Conservation (phyloP, 2,888 invertebrate species). For the Malthinus flaveolus region DNA sequence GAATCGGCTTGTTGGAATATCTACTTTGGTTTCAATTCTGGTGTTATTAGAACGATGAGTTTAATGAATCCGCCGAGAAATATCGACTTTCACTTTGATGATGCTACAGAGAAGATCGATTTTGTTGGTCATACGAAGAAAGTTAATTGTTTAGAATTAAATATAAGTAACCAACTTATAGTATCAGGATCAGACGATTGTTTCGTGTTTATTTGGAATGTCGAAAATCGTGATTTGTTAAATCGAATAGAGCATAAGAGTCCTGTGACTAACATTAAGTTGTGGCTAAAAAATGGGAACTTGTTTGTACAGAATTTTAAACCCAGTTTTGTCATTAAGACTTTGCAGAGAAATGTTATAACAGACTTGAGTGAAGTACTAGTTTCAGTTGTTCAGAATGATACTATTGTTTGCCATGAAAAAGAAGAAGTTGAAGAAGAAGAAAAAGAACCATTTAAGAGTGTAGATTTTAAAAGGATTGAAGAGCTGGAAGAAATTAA, state of each 20-base stretch:
- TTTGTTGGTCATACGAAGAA: slow-evolving; percentile 71
- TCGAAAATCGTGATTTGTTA: slow-evolving; percentile 73
- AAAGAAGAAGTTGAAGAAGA: no score
- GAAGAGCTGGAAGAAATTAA: no score
- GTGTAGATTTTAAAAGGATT: no score
- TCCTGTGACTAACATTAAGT: slow-evolving; percentile 71
- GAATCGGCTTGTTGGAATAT: slow-evolving; percentile 72
- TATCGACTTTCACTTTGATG: slow-evolving; percentile 66
- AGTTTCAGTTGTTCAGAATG: no score
- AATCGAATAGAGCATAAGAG: slow-evolving; percentile 74
- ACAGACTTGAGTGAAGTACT: no score
- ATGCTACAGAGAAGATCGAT: slow-evolving; percentile 52
- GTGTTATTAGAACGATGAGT: slow-evolving; percentile 70
- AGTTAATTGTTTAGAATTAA: slow-evolving; percentile 73
- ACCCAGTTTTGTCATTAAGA: slow-evolving; percentile 61
- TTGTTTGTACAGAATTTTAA: slow-evolving; percentile 64
- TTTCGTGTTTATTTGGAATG: slow-evolving; percentile 79
- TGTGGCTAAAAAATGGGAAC: slow-evolving; percentile 63
- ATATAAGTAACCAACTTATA: slow-evolving; percentile 70
- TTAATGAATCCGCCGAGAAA: slow-evolving; percentile 69
- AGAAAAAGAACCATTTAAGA: no score
- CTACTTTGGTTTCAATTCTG: slow-evolving; percentile 74
- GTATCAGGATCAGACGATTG: slow-evolving; percentile 78
- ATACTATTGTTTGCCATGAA: no score
- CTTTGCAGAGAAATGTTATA: slow-evolving; percentile 63